These are phyloP conservation scores for Aphaenogaster ashmeadi DNA, from an alignment of 1,140 invertebrate genomes.

Conservation along the genomic window DNA sequence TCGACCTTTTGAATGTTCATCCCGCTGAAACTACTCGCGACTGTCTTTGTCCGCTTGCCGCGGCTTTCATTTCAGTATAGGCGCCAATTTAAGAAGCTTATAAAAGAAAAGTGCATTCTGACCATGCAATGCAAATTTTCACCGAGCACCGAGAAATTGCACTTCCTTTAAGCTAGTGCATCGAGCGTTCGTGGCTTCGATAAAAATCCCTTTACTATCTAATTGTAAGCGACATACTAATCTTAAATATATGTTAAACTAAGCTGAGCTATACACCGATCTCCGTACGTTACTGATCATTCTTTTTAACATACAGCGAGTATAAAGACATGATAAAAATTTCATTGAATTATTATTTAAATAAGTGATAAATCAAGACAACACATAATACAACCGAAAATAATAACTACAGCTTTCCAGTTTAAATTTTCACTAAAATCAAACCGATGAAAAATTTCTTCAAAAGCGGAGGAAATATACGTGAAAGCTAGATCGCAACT, in stretches of 20 bases:
- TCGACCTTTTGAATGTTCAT: constrained; percentile 65
- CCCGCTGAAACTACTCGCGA: neutral
- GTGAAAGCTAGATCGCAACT: neutral
- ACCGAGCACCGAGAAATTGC: constrained; percentile 63
- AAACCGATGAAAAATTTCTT: neutral
- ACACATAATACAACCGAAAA: neutral
- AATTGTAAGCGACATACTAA: constrained; percentile 42
- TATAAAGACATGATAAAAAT: neutral
- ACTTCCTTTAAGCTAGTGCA: constrained; percentile 53
- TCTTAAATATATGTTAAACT: constrained; percentile 17
- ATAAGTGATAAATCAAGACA: neutral
- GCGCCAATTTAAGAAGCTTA: constrained; percentile 73
- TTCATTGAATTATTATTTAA: neutral
- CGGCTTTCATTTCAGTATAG: constrained; percentile 27
- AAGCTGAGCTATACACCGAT: neutral
- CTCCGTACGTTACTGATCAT: neutral
- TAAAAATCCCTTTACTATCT: constrained; percentile 58
- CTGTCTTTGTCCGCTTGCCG: constrained; percentile 33
- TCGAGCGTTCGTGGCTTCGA: constrained; percentile 56
- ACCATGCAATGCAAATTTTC: constrained; percentile 69
- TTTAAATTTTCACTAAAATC: constrained; percentile 9
- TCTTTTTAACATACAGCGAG: neutral
- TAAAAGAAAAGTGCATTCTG: constrained; percentile 67
- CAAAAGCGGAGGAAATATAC: neutral
- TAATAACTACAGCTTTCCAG: neutral